Evolutionary conservation across 2,888 invertebrate genomes (phyloP).

Genomic region (Drosophila neoperkinsi): DNA sequence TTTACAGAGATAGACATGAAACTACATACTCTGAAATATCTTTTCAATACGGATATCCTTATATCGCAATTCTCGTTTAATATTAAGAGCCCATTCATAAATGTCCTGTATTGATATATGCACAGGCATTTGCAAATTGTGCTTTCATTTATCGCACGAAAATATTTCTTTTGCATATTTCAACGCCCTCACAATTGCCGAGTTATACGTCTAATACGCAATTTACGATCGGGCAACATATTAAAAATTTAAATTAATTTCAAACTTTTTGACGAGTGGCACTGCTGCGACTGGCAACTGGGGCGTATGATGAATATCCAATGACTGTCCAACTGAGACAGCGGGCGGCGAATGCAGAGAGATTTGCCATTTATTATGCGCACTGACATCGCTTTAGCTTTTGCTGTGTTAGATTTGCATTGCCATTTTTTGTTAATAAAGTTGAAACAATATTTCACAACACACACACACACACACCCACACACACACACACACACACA

Average conservation of each 20-base stretch:
- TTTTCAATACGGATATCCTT: background rate
- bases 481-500: slow-evolving; percentile 25
- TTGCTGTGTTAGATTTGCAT: slow-evolving; percentile 56
- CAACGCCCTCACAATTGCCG: background rate
- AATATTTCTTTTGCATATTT: slow-evolving; percentile 35
- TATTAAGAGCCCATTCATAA: background rate
- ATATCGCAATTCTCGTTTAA: background rate
- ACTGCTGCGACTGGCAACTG: slow-evolving; percentile 25
- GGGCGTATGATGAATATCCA: slow-evolving; percentile 63
- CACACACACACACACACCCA: slow-evolving; percentile 21
- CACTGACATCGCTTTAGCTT: slow-evolving; percentile 43
- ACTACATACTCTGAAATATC: background rate
- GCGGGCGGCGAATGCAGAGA: slow-evolving; percentile 17
- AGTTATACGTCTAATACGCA: slow-evolving; percentile 40
- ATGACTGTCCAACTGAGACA: slow-evolving; percentile 36
- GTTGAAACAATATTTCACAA: slow-evolving; percentile 76
- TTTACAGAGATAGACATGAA: background rate
- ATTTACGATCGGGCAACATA: slow-evolving; percentile 62
- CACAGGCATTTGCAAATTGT: slow-evolving; percentile 1
- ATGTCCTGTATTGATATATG: background rate
- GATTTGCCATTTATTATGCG: slow-evolving; percentile 65
- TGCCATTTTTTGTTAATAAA: slow-evolving; percentile 81
- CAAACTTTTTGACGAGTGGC: slow-evolving; percentile 50
- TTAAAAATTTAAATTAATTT: slow-evolving; percentile 78
- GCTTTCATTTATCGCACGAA: slow-evolving; percentile 9